Conservation (phyloP, 2,888 invertebrate species). For the Tetropium fuscum region DNA sequence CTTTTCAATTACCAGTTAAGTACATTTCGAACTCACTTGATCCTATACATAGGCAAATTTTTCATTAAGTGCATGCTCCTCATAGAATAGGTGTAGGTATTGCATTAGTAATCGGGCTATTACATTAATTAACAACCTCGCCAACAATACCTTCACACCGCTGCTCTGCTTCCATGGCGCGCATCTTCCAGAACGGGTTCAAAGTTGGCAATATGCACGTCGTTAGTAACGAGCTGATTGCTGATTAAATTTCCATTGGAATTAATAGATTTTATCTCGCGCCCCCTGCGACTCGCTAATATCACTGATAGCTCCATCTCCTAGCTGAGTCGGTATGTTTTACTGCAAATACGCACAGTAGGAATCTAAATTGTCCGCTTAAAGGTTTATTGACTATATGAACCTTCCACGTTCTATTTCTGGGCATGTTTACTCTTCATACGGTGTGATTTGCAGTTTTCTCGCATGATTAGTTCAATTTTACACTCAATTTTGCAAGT, state of each 20-base stretch:
- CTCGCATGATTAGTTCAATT: too few species aligned
- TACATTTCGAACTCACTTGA: background rate
- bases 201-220: conserved; percentile 39
- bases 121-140: conserved; percentile 18
- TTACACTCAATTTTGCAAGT: too few species aligned
- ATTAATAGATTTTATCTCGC: conserved; percentile 39
- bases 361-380: conserved; percentile 32
- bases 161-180: background rate
- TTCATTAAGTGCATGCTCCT: background rate
- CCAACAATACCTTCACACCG: conserved; percentile 16
- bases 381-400: conserved; percentile 10
- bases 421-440: too few species aligned
- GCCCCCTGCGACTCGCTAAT: conserved; percentile 30
- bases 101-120: conserved; percentile 14
- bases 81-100: background rate
- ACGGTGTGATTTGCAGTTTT: too few species aligned
- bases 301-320: conserved; percentile 33
- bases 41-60: conserved; percentile 1
- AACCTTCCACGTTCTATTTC: too few species aligned
- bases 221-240: conserved; percentile 40
- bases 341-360: conserved; percentile 22
- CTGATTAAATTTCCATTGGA: conserved; percentile 38
- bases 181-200: conserved; percentile 22
- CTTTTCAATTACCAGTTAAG: conserved; percentile 1
- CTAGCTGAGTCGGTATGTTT: conserved; percentile 24